Evolutionary conservation across 2,113 vertebrate species (phyloP).

Genomic region (Lophotis ruficrista): DNA sequence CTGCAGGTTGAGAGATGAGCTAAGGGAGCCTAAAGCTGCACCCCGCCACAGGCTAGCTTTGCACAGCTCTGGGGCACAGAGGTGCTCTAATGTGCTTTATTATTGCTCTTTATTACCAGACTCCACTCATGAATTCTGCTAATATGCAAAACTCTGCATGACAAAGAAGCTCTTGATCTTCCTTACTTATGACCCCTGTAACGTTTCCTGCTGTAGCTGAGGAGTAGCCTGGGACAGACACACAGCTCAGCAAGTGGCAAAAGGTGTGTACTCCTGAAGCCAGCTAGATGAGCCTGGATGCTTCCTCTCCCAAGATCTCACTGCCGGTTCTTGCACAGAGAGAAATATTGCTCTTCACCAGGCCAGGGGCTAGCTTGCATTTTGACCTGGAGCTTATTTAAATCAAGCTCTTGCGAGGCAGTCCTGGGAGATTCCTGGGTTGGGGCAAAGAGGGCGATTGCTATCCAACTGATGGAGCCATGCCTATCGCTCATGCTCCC

Average conservation of each 20-base stretch:
- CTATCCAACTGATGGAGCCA: background rate
- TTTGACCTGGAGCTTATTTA: background rate
- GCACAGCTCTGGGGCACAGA: background rate
- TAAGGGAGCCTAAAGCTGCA: background rate
- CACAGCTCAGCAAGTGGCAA: background rate
- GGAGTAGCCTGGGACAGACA: background rate
- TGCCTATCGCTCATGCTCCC: background rate
- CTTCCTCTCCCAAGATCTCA: background rate
- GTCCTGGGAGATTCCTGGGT: background rate
- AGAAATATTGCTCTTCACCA: background rate
- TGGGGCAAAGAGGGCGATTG: background rate
- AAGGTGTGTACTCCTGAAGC: accelerated
- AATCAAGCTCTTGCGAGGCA: accelerated
- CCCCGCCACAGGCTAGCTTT: background rate
- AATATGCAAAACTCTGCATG: background rate
- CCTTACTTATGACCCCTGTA: background rate
- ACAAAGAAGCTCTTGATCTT: slow-evolving; percentile 11
- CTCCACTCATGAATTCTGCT: background rate
- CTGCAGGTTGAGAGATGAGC: background rate
- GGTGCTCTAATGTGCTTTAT: background rate
- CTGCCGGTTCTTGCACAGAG: background rate
- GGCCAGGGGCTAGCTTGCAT: background rate
- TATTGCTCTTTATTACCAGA: background rate
- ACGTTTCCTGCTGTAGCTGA: background rate
- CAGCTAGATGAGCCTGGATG: background rate